Base-by-base conservation (phyloP, 2,888 invertebrate genomes). In the Caenorhabditis angaria region DNA sequence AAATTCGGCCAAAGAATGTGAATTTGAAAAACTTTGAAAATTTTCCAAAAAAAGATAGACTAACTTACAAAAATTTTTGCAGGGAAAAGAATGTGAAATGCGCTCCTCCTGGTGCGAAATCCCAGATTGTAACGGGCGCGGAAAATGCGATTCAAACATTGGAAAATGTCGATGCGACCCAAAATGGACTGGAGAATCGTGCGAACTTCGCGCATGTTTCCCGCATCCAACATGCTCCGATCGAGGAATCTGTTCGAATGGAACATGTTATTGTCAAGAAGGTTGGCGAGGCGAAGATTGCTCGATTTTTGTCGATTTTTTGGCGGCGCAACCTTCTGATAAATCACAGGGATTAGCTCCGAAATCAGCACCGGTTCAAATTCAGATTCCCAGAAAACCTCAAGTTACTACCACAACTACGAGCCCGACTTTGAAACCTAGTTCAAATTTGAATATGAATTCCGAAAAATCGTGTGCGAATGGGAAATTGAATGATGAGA, bases 81-180 rank as follows among this genome's bases (percentile, higher is more conserved):
- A n/a, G 66, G 82, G 82, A 94, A 94, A 87, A 97, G 97, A 99
- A 89, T 99, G 99, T 89, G 94, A 94, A 55, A 90, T 97, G 81
- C 91, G 94, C 51, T 94, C 94, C 88, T 94, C 95, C 87, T 95
- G 97, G 90, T 99, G 97, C 89, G 95, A 95, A 90, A 93, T 96
- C 29, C 88, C 86, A 92, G 95, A 95, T 88, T 97, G 97, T 89
- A 94, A 94, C 88, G 95, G 95, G 8, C 94, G 95, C 87, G 99
- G 97, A 0, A 94, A 94, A 88, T 99, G 97, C 89, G 92, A 68
- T 57, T 60, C 71, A 1, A 41, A 41, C 77, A 94, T 94, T 87
- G 97, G 97, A 72, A 93, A 93, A 88, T 97, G 97, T 89, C 92
- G 93, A 78, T 99, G 97, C 89, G 68, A 94, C 73, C 91, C 64